phyloP scores from a whole-genome alignment of 2,888 invertebrate species.

The Nysson spinosus region DNA sequence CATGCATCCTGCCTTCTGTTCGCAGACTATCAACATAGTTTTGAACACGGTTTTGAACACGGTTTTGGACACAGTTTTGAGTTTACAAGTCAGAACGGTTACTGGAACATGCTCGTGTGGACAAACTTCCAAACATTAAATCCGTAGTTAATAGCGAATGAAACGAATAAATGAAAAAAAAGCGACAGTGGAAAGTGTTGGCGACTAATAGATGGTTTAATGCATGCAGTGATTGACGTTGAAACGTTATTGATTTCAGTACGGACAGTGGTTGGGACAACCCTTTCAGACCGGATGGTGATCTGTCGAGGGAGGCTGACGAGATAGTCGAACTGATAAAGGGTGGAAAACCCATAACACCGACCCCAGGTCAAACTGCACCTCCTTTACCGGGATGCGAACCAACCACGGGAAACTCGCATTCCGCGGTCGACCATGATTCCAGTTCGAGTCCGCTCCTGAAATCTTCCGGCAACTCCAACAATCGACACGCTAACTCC shows the following conservation, averaged over 20 bases:
- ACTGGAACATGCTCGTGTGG: no score
- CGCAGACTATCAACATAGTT: no score
- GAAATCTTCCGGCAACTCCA: conserved; percentile 63
- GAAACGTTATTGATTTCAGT: conserved; percentile 79
- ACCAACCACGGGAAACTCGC: conserved; percentile 53
- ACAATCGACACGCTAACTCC: conserved; percentile 63
- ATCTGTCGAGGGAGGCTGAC: conserved; percentile 95
- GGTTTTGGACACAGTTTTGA: no score
- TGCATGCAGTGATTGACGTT: not conserved
- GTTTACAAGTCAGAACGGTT: no score
- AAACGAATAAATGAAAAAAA: not conserved
- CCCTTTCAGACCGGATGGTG: conserved; percentile 97
- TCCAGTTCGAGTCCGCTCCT: conserved; percentile 73
- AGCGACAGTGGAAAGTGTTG: not conserved
- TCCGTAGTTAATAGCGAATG: no score
- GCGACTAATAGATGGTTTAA: no score
- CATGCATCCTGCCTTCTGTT: no score
- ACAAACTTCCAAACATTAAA: no score
- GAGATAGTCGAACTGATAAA: conserved; percentile 97
- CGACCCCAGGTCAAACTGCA: conserved; percentile 78
- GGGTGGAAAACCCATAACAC: conserved; percentile 92
- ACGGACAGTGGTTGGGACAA: conserved; percentile 98
- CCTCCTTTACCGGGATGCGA: conserved; percentile 80
- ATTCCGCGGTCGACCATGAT: conserved; percentile 64
- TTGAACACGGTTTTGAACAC: no score